Percentiles rank a stretch among this genome's conserved stretches.
These are phyloP conservation scores for Planococcus citri DNA, from an alignment of 1,140 invertebrate genomes.

Conservation along the genomic window DNA sequence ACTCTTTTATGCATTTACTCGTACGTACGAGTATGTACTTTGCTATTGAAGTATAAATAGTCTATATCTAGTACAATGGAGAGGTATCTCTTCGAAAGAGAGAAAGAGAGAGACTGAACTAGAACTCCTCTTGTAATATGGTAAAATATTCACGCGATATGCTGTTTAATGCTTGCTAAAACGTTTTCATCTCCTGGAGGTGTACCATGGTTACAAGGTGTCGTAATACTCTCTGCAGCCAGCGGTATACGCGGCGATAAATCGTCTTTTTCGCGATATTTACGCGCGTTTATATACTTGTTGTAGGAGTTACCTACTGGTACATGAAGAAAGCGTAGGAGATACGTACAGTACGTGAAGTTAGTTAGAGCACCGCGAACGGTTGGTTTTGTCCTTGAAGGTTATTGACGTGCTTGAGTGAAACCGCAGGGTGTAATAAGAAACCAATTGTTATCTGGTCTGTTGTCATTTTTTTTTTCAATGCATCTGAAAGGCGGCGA, in stretches of 20 bases:
- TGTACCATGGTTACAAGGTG: background rate
- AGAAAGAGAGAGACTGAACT: no score
- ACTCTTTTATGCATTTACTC: no score
- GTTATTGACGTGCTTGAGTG: background rate
- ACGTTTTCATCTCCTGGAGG: no score
- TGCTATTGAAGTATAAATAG: no score
- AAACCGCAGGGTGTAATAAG: background rate
- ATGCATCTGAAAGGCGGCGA: background rate
- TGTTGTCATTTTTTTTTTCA: no score
- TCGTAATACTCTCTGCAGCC: background rate
- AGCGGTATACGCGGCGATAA: background rate
- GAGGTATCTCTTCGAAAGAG: no score
- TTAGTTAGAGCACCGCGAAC: background rate
- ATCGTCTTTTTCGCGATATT: background rate
- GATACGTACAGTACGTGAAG: no score
- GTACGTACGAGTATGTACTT: no score
- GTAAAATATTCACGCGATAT: no score
- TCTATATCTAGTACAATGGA: no score
- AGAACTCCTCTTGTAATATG: no score
- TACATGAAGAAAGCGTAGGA: background rate
- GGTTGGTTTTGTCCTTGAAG: constrained; percentile 1
- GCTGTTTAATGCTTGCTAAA: no score
- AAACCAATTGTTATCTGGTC: background rate
- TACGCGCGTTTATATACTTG: background rate
- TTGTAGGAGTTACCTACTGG: background rate